Base-by-base conservation (phyloP, 2,888 invertebrate species). In the Empis stercorea region DNA sequence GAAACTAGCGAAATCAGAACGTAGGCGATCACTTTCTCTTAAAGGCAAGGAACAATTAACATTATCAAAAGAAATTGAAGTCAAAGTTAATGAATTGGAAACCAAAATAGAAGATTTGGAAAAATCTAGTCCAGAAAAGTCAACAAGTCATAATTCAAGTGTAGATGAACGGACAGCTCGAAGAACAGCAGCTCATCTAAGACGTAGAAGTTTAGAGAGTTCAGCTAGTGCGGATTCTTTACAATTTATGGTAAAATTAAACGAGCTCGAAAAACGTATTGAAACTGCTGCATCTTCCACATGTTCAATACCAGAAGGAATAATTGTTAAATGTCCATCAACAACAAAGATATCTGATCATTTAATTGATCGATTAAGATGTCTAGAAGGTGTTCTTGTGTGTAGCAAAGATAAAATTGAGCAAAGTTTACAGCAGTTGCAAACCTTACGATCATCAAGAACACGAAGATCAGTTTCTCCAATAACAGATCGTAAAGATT, bases 41-140 rank as follows among this genome's bases (percentile, higher is more conserved):
- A 89, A 89, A 65, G 87, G 87, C 9, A 76, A 84, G 54, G 87
- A 88, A 64, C 84, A 85, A 30, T 76, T 87, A 55, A 81, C 83
- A 10, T 76, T 87, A 41, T 81, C 84, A 13, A 87, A 86, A 64
- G 87, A 88, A 64, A 77, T 91, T 15, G 91, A 91, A 65, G 84
- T 85, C 52, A 89, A 89, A 64, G 73, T 89, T 41, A 76, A 76
- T n/a, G 84, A 87, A 62, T 66, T 88, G 49, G 87, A 88, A 68
- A 80, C 76, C 44, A 87, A 86, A 70, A 81, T 87, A 43, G 74
- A 78, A 47, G 73, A 79, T 52, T 64, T 86, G 45, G 84, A 85
- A 60, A 71, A 58, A 47, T 52, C 53, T 2, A 47, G 48, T 9
- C 45, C 46, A 9, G 62, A 61, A 13, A 51, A 45, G 30, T 14